phyloP scores from a whole-genome alignment of 2,888 invertebrate genomes.

The Lottia scabra region DNA sequence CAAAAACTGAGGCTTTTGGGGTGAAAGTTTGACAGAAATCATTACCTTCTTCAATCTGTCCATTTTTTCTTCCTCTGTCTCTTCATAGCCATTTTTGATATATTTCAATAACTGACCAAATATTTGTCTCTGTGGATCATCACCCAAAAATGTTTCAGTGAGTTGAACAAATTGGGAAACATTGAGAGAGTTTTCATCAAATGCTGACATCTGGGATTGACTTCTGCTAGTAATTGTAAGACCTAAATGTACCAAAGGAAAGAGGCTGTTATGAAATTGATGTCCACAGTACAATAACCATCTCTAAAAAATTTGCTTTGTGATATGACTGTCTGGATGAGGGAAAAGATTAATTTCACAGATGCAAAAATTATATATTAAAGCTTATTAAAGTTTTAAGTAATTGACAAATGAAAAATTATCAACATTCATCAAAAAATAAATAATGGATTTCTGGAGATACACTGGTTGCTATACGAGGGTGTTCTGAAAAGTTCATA shows the following conservation, averaged over 20 bases:
- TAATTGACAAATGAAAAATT: no score
- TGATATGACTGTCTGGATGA: background rate
- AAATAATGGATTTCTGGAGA: no score
- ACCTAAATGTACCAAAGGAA: slow-evolving; percentile 24
- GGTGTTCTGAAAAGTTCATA: no score
- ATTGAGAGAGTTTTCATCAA: slow-evolving; percentile 64
- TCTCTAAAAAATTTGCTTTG: background rate
- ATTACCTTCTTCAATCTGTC: slow-evolving; percentile 63
- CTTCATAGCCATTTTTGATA: slow-evolving; percentile 63
- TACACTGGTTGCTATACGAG: no score
- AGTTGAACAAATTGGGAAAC: slow-evolving; percentile 67
- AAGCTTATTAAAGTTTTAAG: no score
- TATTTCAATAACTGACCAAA: slow-evolving; percentile 58
- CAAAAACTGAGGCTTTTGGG: no score
- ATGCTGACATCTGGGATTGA: slow-evolving; percentile 64
- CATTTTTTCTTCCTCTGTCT: slow-evolving; percentile 67
- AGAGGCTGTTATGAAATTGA: background rate
- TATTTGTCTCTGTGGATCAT: slow-evolving; percentile 43
- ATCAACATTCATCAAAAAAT: no score
- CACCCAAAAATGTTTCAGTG: slow-evolving; percentile 66
- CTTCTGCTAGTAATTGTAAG: slow-evolving; percentile 42
- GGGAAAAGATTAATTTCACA: no score
- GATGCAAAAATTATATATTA: no score
- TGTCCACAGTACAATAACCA: no score
- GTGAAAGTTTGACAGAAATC: background rate